A percentile compares a stretch with the other conserved stretches of the same genome.
Conservation (phyloP, 2,888 invertebrate species). For the Eristalis tenax region DNA sequence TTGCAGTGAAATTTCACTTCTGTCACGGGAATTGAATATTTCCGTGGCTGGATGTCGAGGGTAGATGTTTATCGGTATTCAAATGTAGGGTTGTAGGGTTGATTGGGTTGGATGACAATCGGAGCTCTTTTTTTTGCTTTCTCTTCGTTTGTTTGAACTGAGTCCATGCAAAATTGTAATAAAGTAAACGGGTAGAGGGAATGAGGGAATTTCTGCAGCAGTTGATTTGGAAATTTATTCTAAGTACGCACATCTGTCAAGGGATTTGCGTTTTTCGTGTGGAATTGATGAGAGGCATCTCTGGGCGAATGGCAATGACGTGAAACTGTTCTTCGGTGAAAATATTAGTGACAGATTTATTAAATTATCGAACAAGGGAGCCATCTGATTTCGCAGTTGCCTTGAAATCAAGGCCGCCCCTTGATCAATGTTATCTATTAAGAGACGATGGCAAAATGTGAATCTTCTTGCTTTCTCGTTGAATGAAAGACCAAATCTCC, state of each 20-base stretch:
- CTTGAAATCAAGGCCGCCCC: too few species aligned
- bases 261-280: background rate
- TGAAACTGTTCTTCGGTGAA: too few species aligned
- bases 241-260: background rate
- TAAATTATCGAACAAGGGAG: too few species aligned
- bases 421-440: too few species aligned
- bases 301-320: background rate
- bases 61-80: slow-evolving; percentile 65
- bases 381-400: too few species aligned
- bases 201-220: too few species aligned
- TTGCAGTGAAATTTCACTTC: slow-evolving; percentile 3
- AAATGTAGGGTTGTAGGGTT: slow-evolving; percentile 51
- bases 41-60: slow-evolving; percentile 8
- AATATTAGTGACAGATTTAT: too few species aligned
- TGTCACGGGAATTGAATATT: slow-evolving; percentile 12
- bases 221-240: background rate
- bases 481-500: too few species aligned
- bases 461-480: too few species aligned
- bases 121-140: background rate
- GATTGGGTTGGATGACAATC: slow-evolving; percentile 31
- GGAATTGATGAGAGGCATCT: background rate
- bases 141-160: background rate
- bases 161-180: slow-evolving; percentile 10
- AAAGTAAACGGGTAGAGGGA: background rate
- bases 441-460: too few species aligned